Base-by-base conservation (phyloP, 2,888 invertebrate genomes). In the Hybos culiciformis region DNA sequence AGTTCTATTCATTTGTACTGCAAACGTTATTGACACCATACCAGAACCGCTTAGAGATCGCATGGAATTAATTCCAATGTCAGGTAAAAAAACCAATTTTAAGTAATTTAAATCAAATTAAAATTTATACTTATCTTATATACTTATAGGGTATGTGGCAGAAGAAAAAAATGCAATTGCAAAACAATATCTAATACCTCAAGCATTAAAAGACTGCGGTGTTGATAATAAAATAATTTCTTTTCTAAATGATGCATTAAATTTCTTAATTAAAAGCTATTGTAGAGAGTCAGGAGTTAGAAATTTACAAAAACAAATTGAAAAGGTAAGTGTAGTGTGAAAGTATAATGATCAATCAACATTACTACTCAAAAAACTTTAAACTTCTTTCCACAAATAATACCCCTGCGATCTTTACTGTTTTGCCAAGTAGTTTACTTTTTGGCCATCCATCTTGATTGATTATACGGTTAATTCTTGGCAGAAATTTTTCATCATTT, bases 21-120 rank as follows among this genome's bases (percentile, higher is more conserved):
- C 98, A 11, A 98, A 98, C 66, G 78, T 93, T 0, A 74, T 83
- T 1, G 93, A 97, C 33, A 88, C 90, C 0, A 98, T 98, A 54
- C 96, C 98, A 0, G 97, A 97, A 59, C 96, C 98, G 1, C 69
- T 99, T 31, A 68, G 90, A 31, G 98, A 99, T 66, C 75, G 98
- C 50, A 99, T 99, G 98, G 98, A 99, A 67, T 83, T 99, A 72
- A 98, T 99, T 50, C 92, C 97, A 59, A 94, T 99, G 77, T 96
- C 96, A 0, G 90, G 86, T 58, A 42, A n/a, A n/a, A n/a, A n/a
- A n/a, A n/a, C n/a, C n/a, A n/a, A n/a, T n/a, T n/a, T n/a, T n/a
- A n/a, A n/a, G n/a, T n/a, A n/a, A n/a, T n/a, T n/a, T n/a, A n/a
- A n/a, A n/a, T n/a, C n/a, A n/a, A n/a, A n/a, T n/a, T n/a, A n/a